Percentiles rank a stretch among this genome's conserved stretches.
Conservation (phyloP, 1,140 invertebrate genomes). For the Eriocheir sinensis region DNA sequence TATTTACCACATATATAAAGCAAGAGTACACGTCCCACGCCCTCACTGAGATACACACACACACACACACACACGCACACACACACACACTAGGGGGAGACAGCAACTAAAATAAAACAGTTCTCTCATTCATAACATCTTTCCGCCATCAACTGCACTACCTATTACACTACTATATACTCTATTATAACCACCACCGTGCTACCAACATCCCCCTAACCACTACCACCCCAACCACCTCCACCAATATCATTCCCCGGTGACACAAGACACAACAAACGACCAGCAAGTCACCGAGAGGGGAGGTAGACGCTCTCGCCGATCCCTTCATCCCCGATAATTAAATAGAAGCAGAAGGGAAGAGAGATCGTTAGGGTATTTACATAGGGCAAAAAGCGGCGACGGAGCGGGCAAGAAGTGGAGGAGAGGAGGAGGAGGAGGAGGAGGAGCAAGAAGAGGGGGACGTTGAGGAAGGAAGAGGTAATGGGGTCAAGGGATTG, state of each 20-base stretch:
- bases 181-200: not conserved
- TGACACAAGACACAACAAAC: not conserved
- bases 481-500: too few relatives aligned
- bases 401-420: not conserved
- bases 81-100: too few relatives aligned
- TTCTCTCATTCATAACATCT: too few relatives aligned
- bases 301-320: not conserved
- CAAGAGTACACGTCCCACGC: too few relatives aligned
- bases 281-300: not conserved
- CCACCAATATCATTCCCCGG: not conserved
- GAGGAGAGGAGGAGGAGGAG: not conserved
- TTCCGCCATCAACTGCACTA: too few relatives aligned
- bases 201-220: too few relatives aligned
- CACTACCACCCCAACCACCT: not conserved
- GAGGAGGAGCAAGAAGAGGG: not conserved
- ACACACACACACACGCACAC: too few relatives aligned
- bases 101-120: too few relatives aligned
- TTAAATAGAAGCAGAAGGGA: constrained; percentile 17
- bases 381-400: not conserved
- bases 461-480: not conserved
- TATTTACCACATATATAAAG: too few relatives aligned
- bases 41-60: too few relatives aligned
- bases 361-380: constrained; percentile 13
- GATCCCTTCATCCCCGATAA: not conserved
- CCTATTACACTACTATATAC: not conserved